Percentiles rank a stretch among this genome's conserved stretches.
Evolutionary conservation across 2,113 vertebrate species (phyloP).

Genomic region (Cricetomys ansorgei): DNA sequence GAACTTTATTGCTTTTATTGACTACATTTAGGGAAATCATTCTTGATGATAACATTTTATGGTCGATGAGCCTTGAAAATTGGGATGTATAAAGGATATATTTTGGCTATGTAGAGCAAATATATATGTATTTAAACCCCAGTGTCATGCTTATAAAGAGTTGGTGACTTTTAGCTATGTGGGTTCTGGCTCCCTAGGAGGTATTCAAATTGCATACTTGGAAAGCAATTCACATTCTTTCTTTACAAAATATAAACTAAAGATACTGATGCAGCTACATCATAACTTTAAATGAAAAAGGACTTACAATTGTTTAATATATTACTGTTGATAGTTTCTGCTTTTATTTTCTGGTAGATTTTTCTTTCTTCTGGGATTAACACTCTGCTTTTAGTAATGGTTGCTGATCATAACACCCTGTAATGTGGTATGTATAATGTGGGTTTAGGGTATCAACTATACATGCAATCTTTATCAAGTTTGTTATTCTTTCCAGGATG

Average conservation of each 20-base stretch:
- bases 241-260: constrained; percentile 23
- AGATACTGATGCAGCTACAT: neutral
- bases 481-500: neutral
- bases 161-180: neutral
- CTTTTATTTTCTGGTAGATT: neutral
- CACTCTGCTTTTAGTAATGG: neutral
- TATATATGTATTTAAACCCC: neutral
- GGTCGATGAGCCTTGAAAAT: constrained; percentile 17
- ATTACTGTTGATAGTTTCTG: neutral
- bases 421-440: neutral
- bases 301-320: neutral
- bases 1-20: constrained; percentile 5
- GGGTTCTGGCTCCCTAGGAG: neutral
- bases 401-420: neutral
- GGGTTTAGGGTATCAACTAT: neutral
- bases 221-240: neutral
- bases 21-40: neutral
- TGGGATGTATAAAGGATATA: constrained; percentile 30
- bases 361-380: constrained; percentile 27
- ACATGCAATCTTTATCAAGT: neutral
- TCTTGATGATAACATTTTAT: constrained; percentile 40
- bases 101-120: neutral
- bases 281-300: neutral
- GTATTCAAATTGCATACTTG: neutral
- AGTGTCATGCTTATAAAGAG: neutral